Evolutionary conservation across 2,113 vertebrate species (phyloP).

Genomic region (Marmota monax): DNA sequence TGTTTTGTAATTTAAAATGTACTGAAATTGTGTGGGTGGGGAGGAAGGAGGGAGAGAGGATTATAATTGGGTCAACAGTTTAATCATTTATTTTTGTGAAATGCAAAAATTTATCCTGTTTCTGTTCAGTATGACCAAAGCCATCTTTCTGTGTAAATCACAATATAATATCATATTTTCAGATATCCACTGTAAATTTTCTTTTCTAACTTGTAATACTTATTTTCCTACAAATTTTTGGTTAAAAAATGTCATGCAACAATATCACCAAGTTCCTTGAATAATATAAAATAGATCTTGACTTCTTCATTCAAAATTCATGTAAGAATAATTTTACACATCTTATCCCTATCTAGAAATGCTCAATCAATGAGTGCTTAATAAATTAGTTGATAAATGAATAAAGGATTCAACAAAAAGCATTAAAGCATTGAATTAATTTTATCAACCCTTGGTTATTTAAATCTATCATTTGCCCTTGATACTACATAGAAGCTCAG

Average conservation of each 20-base stretch:
- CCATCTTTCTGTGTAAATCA: not conserved
- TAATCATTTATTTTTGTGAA: not conserved
- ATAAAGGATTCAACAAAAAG: not conserved
- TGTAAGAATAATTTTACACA: not conserved
- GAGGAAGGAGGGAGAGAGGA: not conserved
- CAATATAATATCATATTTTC: not conserved
- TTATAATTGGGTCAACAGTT: not conserved
- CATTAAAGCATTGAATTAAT: conserved; percentile 16
- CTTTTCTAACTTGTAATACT: not conserved
- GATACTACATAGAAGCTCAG: not conserved
- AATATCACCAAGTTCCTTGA: not conserved
- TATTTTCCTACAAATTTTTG: not conserved
- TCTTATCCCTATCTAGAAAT: not conserved
- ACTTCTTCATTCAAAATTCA: not conserved
- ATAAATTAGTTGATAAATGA: not conserved
- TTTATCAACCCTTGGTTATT: not conserved
- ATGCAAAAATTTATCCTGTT: not conserved
- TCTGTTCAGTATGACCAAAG: not conserved
- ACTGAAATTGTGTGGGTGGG: not conserved
- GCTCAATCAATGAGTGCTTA: not conserved
- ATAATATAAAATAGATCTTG: not conserved
- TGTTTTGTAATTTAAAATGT: not conserved
- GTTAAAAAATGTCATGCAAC: not conserved
- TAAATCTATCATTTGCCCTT: not conserved
- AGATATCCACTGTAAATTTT: not conserved